A percentile compares a stretch with the other conserved stretches of the same genome.
These are phyloP conservation scores for Drosophila anomalata DNA, from an alignment of 2,888 invertebrate genomes.

Conservation along the genomic window DNA sequence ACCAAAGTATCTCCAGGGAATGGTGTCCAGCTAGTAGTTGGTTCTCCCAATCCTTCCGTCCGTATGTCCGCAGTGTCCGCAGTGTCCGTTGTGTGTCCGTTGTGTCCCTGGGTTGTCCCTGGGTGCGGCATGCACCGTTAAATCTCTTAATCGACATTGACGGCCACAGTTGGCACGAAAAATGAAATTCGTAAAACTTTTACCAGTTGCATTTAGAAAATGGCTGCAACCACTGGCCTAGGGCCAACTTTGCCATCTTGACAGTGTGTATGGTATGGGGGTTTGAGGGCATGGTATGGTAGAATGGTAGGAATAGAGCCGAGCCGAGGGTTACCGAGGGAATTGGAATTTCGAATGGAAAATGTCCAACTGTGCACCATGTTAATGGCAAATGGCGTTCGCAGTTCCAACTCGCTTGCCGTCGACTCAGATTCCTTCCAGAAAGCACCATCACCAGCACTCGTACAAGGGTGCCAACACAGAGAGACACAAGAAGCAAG, in stretches of 20 bases:
- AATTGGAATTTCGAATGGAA: slow-evolving; percentile 39
- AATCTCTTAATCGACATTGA: slow-evolving; percentile 75
- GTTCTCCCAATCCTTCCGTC: background rate
- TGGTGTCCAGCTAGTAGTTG: background rate
- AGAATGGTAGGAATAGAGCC: no score
- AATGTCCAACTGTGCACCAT: slow-evolving; percentile 65
- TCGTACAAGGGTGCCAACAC: slow-evolving; percentile 58
- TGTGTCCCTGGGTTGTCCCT: slow-evolving; percentile 2
- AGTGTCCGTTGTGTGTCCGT: background rate
- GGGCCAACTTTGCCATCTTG: slow-evolving; percentile 37
- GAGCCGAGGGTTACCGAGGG: slow-evolving; percentile 11
- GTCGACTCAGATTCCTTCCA: slow-evolving; percentile 6
- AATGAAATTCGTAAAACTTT: slow-evolving; percentile 62
- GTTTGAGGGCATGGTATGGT: no score
- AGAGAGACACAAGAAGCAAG: slow-evolving; percentile 15
- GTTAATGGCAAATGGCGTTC: slow-evolving; percentile 63
- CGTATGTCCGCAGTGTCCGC: background rate
- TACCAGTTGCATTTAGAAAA: slow-evolving; percentile 72
- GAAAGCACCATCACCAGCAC: background rate
- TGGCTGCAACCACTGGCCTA: slow-evolving; percentile 24
- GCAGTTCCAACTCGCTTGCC: slow-evolving; percentile 20
- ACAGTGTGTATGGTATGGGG: background rate
- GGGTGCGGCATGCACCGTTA: slow-evolving; percentile 49
- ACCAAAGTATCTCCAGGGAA: background rate
- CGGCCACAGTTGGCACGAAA: slow-evolving; percentile 60